Evolutionary conservation across 2,113 vertebrate genomes (phyloP).

Genomic region (Pampusana beccarii): DNA sequence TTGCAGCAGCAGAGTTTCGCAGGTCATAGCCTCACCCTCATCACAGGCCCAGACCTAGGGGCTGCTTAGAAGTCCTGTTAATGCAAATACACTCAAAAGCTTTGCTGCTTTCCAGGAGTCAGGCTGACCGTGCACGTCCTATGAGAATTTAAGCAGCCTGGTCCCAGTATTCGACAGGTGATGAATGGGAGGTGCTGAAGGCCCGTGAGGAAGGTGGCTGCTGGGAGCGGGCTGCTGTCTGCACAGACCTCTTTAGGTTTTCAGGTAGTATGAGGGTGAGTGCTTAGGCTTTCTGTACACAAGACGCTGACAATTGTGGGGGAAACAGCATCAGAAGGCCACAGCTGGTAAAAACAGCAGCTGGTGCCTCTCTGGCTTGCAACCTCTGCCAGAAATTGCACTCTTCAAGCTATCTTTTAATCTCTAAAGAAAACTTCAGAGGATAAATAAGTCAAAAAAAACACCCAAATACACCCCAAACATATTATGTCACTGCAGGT

Average conservation of each 20-base stretch:
- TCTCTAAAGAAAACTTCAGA: constrained; percentile 37
- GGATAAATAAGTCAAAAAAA: not conserved
- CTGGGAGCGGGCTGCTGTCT: not conserved
- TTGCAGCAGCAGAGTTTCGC: not conserved
- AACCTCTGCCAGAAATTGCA: not conserved
- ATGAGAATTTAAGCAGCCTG: not conserved
- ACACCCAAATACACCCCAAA: not conserved
- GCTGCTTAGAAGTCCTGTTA: not conserved
- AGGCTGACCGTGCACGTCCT: not conserved
- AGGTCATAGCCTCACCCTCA: not conserved
- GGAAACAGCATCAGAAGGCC: not conserved
- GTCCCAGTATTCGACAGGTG: rapidly evolving
- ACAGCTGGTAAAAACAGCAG: not conserved
- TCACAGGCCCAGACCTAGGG: not conserved
- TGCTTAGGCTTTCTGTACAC: not conserved
- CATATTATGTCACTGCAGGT: not conserved
- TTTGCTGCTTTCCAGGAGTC: not conserved
- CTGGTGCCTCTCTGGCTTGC: constrained; percentile 1
- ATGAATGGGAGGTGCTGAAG: not conserved
- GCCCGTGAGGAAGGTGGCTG: not conserved
- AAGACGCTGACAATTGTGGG: not conserved
- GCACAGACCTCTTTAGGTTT: not conserved
- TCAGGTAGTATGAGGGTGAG: not conserved
- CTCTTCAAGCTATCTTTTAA: constrained; percentile 6
- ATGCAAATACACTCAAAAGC: not conserved